These are phyloP conservation scores for Gnatocerus cornutus DNA, from an alignment of 2,888 invertebrate genomes.

Conservation along the genomic window DNA sequence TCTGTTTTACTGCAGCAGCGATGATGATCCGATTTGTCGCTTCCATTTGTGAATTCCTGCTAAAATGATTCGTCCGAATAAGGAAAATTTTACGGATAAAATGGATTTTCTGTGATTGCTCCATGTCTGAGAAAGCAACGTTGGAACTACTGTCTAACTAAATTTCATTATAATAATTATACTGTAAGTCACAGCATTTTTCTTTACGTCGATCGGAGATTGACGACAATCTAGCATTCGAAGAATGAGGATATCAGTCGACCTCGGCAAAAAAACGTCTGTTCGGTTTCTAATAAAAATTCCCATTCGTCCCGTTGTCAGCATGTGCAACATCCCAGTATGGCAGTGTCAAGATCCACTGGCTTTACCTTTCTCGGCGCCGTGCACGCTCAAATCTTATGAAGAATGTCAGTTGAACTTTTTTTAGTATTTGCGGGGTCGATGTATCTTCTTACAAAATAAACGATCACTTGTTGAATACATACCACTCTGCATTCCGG, in stretches of 20 bases:
- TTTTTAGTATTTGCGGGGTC: constrained; percentile 42
- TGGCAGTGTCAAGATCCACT: constrained; percentile 58
- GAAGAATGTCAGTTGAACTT: constrained; percentile 47
- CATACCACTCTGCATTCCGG: constrained; percentile 21
- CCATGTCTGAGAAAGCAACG: too few species aligned
- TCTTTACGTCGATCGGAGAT: not conserved
- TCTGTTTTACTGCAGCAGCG: constrained; percentile 11
- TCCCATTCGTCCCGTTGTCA: constrained; percentile 53
- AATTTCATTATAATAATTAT: too few species aligned
- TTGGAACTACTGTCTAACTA: too few species aligned
- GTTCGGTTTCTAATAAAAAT: constrained; percentile 57
- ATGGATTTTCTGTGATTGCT: too few species aligned
- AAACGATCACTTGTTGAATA: constrained; percentile 12
- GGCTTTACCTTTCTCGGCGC: constrained; percentile 58
- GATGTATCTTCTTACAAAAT: constrained; percentile 36
- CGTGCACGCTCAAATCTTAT: constrained; percentile 49
- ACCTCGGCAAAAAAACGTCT: constrained; percentile 47
- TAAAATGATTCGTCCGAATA: not conserved
- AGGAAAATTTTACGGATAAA: not conserved
- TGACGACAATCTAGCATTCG: constrained; percentile 15
- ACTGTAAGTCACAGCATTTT: too few species aligned
- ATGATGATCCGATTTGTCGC: constrained; percentile 5
- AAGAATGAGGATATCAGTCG: constrained; percentile 51
- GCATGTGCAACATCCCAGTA: constrained; percentile 52
- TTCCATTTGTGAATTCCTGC: not conserved